Evolutionary conservation across 2,797 vertebrate species (phyloP).

Genomic region (Sebastes iracundus): DNA sequence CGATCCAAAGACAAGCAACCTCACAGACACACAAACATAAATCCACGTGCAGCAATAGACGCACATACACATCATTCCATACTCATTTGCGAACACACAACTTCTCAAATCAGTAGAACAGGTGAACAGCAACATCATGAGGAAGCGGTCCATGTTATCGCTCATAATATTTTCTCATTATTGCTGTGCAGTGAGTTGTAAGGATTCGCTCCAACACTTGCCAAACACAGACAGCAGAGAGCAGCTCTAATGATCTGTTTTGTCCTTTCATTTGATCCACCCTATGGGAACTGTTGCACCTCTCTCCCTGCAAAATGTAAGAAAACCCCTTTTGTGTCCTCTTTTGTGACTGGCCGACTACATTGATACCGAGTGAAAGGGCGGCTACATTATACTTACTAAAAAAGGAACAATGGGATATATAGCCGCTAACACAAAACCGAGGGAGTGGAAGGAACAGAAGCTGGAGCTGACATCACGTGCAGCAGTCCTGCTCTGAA

Average conservation of each 20-base stretch:
- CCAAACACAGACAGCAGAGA: slow-evolving; percentile 29
- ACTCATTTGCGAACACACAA: background rate
- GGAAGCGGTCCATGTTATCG: background rate
- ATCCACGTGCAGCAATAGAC: background rate
- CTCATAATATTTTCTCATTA: slow-evolving; percentile 37
- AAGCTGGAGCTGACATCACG: background rate
- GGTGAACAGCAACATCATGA: background rate
- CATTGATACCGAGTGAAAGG: slow-evolving; percentile 25
- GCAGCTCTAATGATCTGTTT: slow-evolving; percentile 26
- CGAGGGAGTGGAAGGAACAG: background rate
- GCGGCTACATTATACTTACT: background rate
- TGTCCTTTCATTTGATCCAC: slow-evolving; percentile 11
- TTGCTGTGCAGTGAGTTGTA: slow-evolving; percentile 36
- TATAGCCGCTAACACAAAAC: slow-evolving; percentile 22
- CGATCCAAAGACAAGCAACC: background rate
- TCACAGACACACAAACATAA: background rate
- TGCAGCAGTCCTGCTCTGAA: slow-evolving; percentile 16
- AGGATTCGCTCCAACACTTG: slow-evolving; percentile 14
- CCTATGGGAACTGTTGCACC: slow-evolving; percentile 1
- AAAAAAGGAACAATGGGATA: slow-evolving; percentile 39
- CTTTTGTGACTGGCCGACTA: background rate
- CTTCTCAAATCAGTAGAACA: background rate
- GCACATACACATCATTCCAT: background rate
- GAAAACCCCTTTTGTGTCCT: slow-evolving; percentile 1
- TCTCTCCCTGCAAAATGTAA: background rate